phyloP scores from a whole-genome alignment of 2,113 vertebrate genomes.

The Gobio gobio region DNA sequence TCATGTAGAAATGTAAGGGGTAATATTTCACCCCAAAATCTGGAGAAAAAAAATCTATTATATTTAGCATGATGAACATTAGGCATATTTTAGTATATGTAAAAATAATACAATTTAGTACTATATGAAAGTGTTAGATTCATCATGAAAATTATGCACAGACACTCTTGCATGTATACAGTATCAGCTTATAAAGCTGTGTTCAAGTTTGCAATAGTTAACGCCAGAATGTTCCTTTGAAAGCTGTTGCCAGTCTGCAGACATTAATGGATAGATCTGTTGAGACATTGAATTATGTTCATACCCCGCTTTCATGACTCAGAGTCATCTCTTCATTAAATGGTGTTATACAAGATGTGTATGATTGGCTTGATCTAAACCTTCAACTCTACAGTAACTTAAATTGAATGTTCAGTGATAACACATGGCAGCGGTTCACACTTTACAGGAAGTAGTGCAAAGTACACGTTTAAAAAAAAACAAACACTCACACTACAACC shows the following conservation, averaged over 20 bases:
- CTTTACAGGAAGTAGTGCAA: not conserved
- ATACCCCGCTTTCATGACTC: not conserved
- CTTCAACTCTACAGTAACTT: not conserved
- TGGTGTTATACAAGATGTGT: not conserved
- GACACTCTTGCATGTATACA: not conserved
- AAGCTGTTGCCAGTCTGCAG: not conserved
- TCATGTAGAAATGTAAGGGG: not conserved
- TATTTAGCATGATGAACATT: not conserved
- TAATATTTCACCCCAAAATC: not conserved
- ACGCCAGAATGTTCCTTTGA: not conserved
- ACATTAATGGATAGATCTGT: not conserved
- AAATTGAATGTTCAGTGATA: not conserved
- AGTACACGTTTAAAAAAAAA: not conserved
- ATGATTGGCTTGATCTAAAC: not conserved
- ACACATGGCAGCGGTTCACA: not conserved
- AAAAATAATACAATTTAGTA: not conserved
- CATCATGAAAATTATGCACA: not conserved
- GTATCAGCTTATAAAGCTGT: not conserved
- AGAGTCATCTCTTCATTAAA: not conserved
- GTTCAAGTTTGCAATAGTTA: not conserved
- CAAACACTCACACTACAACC: not conserved
- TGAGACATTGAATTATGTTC: not conserved
- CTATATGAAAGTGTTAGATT: not conserved
- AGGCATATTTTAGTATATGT: not conserved
- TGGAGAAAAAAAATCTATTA: not conserved